Base-by-base conservation (phyloP, 2,888 invertebrate species). In the Drosophila formosana region DNA sequence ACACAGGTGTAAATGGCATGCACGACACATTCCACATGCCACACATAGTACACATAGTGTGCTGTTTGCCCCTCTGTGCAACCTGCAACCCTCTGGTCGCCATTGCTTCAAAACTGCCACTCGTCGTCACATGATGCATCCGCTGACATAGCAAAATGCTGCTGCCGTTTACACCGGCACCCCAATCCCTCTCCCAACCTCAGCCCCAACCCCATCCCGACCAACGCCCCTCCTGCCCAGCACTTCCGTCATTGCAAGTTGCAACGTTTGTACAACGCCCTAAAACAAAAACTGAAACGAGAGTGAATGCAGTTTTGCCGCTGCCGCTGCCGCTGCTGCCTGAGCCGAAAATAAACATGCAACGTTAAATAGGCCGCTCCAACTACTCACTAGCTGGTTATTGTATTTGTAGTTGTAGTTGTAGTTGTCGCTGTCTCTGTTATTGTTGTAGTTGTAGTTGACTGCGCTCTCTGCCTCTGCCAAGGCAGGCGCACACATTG, bases 261-360 rank as follows among this genome's bases (percentile, higher is more conserved):
- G 64, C 37, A 56, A 34, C 47, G 66, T 45, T 83, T 86, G 73
- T 86, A 78, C 88, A 83, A 87, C 85, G 82, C 89, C 88, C 89
- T 89, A 75, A 83, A 88, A 81, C 57, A 73, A 76, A 56, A 61
- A 66, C 45, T 68, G 66, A 88, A 87, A 70, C 82, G 88, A 83
- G 88, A 89, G 83, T 89, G 89, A 89, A 83, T 83, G 88, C 82
- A 80, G 68, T 72, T 77, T 65, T 60, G 47, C 62, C 37, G 70
- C 51, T 66, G 72, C 55, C 50, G 74, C 65, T 63, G 71, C 57
- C 39, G 53, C 30, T 45, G 71, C 34, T 61, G 62, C 34, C 61
- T 58, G 67, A 60, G 63, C 85, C 88, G 78, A 88, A 83, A 88
- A 89, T 89, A 83, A 83, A 88, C 88, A 85, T 84, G 88, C 82